phyloP scores from a whole-genome alignment of 2,888 invertebrate genomes.

The Nudaria mundana region DNA sequence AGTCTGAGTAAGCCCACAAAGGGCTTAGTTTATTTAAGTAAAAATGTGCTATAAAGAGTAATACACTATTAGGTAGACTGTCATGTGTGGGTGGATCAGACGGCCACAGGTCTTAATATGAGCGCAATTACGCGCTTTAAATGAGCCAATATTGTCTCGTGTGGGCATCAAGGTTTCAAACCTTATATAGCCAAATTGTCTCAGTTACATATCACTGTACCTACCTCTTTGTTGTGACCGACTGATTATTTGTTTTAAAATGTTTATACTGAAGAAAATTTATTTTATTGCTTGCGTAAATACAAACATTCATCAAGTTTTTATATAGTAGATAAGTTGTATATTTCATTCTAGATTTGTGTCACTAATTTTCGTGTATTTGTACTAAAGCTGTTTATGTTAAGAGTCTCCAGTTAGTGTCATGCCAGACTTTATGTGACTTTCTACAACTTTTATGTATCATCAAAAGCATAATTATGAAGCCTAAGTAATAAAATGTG shows the following conservation, averaged over 20 bases:
- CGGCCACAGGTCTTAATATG: constrained; percentile 63
- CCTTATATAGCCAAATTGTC: constrained; percentile 70
- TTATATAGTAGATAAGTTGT: neutral
- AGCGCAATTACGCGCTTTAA: constrained; percentile 73
- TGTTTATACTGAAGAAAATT: constrained; percentile 13
- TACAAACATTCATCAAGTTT: too few relatives aligned
- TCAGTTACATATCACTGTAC: constrained; percentile 45
- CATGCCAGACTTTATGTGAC: too few relatives aligned
- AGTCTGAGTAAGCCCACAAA: too few relatives aligned
- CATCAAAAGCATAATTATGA: too few relatives aligned
- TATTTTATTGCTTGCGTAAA: too few relatives aligned
- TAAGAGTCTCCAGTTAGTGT: too few relatives aligned
- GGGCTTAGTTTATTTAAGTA: constrained; percentile 13
- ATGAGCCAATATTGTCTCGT: constrained; percentile 61
- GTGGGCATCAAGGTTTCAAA: constrained; percentile 67
- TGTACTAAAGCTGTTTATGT: too few relatives aligned
- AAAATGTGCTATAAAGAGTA: constrained; percentile 36
- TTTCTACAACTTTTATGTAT: too few relatives aligned
- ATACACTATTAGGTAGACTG: constrained; percentile 40
- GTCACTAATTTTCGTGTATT: too few relatives aligned
- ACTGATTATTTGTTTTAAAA: constrained; percentile 29
- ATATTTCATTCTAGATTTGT: too few relatives aligned
- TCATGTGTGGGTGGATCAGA: constrained; percentile 56
- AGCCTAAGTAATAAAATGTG: too few relatives aligned
- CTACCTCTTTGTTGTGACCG: constrained; percentile 46